phyloP scores from a whole-genome alignment of 2,113 vertebrate species.

The Boulengeromyrus knoepffleri region DNA sequence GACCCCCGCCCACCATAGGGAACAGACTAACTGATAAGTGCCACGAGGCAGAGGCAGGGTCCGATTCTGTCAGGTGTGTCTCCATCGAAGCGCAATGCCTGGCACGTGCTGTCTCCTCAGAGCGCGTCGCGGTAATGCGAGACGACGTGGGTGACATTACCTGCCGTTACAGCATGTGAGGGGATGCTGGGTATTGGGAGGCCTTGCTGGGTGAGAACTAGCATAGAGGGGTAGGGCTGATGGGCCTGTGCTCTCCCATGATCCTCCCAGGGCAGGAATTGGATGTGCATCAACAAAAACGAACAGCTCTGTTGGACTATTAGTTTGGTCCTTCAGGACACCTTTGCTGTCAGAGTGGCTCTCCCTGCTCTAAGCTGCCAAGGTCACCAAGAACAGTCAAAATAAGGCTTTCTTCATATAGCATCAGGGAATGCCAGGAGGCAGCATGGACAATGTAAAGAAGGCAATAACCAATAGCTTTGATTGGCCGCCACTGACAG shows the following conservation, averaged over 20 bases:
- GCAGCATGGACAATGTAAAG: neutral
- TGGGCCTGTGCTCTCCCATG: neutral
- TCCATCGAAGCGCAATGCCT: slow-evolving; percentile 62
- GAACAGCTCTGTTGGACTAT: neutral
- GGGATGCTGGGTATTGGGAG: slow-evolving; percentile 49
- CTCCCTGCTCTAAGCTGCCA: neutral
- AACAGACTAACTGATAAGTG: slow-evolving; percentile 74
- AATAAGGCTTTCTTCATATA: neutral
- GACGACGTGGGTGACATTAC: slow-evolving; percentile 82
- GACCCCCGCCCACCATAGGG: slow-evolving; percentile 57
- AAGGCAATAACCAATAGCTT: neutral
- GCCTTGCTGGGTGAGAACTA: neutral
- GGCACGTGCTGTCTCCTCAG: slow-evolving; percentile 63
- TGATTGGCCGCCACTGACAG: neutral
- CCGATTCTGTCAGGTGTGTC: slow-evolving; percentile 75
- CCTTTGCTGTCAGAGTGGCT: neutral
- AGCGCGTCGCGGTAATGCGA: slow-evolving; percentile 67
- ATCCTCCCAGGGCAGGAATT: neutral
- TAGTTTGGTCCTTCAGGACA: neutral
- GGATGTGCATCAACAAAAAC: neutral
- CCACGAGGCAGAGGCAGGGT: slow-evolving; percentile 66
- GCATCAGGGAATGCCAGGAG: neutral
- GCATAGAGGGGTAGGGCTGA: neutral
- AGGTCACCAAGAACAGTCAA: neutral
- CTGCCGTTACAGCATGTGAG: slow-evolving; percentile 57